These are phyloP conservation scores for Cyprinodon brontotheroides DNA, from an alignment of 2,113 vertebrate genomes.

Conservation along the genomic window DNA sequence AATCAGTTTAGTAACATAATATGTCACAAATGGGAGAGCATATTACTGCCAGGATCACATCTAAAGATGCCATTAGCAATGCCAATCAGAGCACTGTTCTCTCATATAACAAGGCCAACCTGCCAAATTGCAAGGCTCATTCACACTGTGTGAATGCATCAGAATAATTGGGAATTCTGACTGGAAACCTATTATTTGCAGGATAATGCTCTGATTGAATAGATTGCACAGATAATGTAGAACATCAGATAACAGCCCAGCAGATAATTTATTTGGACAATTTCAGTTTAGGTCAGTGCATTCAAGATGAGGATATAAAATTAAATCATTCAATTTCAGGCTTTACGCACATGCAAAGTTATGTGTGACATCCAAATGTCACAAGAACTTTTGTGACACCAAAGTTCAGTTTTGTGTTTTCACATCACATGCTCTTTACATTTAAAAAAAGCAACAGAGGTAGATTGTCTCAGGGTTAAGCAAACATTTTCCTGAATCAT, in stretches of 20 bases:
- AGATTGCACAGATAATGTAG: conserved; percentile 46
- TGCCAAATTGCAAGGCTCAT: conserved; percentile 52
- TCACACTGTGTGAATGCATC: conserved; percentile 46
- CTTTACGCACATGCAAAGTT: background rate
- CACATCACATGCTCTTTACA: background rate
- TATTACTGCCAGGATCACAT: conserved; percentile 51
- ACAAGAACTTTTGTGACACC: background rate
- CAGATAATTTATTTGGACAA: conserved; percentile 14
- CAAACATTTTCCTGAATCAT: no score
- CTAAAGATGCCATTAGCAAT: conserved; percentile 49
- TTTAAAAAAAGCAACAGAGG: background rate
- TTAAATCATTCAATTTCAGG: background rate
- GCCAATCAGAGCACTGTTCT: conserved; percentile 59
- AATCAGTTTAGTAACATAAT: conserved; percentile 60
- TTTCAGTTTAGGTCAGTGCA: background rate
- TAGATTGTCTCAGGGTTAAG: background rate
- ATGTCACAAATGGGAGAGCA: conserved; percentile 48
- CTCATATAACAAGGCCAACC: conserved; percentile 43
- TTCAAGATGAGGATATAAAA: conserved; percentile 3
- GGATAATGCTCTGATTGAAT: conserved; percentile 44
- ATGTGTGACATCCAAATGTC: background rate
- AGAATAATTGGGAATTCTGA: conserved; percentile 52
- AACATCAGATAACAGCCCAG: conserved; percentile 30
- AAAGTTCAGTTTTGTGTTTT: background rate
- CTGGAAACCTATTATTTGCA: conserved; percentile 53